phyloP scores from a whole-genome alignment of 1,140 invertebrate genomes.

The Luehdorfia chinensis region DNA sequence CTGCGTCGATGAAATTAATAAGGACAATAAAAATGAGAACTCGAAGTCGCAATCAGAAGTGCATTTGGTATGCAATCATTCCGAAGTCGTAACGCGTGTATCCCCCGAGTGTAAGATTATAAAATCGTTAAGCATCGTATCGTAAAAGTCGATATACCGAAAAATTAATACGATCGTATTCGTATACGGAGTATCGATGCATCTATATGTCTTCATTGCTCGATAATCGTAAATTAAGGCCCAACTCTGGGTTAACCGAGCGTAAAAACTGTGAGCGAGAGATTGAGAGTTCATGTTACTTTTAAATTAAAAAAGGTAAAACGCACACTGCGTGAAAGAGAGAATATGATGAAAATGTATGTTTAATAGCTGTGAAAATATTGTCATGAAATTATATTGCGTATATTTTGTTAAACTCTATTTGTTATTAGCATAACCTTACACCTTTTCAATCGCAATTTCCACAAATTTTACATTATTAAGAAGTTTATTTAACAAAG shows the following conservation, averaged over 20 bases:
- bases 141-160: constrained; percentile 59
- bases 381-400: constrained; percentile 29
- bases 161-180: constrained; percentile 51
- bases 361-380: too few species aligned
- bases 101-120: constrained; percentile 27
- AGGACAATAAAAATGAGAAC: constrained; percentile 13
- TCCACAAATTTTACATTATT: too few species aligned
- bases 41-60: constrained; percentile 8
- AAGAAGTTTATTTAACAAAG: too few species aligned
- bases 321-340: constrained; percentile 43
- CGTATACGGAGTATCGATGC: constrained; percentile 43
- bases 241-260: constrained; percentile 63
- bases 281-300: constrained; percentile 74
- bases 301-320: constrained; percentile 59
- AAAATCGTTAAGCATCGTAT: constrained; percentile 44
- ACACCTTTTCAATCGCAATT: too few species aligned
- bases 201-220: constrained; percentile 57
- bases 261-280: constrained; percentile 71
- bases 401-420: too few species aligned
- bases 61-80: constrained; percentile 8
- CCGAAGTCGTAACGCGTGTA: constrained; percentile 2
- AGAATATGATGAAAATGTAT: constrained; percentile 48
- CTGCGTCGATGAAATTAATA: constrained; percentile 5
- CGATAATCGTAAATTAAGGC: constrained; percentile 72
- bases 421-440: too few species aligned